A percentile compares a stretch with the other conserved stretches of the same genome.
Evolutionary conservation across 2,113 vertebrate species (phyloP).

Genomic region (Rhineura floridana): DNA sequence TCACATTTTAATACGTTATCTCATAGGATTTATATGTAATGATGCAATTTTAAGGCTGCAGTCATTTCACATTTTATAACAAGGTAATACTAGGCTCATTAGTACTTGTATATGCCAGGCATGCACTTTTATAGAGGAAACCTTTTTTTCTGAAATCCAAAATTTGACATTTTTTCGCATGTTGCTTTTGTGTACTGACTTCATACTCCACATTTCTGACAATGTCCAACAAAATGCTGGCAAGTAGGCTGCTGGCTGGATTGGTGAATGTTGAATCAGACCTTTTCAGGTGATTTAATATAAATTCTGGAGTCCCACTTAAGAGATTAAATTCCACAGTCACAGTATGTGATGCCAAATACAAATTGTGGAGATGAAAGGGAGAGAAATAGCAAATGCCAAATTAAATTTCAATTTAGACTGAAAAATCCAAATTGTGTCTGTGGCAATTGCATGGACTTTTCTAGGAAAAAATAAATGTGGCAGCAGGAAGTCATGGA

Average conservation of each 20-base stretch:
- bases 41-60: conserved; percentile 41
- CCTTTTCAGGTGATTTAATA: not conserved
- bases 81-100: conserved; percentile 46
- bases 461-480: not conserved
- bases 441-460: not conserved
- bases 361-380: not conserved
- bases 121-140: not conserved
- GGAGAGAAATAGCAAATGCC: not conserved
- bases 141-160: not conserved
- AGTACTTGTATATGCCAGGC: conserved; percentile 22
- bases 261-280: not conserved
- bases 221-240: not conserved
- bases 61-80: conserved; percentile 51
- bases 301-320: not conserved
- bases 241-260: not conserved
- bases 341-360: not conserved
- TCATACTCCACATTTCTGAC: not conserved
- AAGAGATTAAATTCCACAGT: not conserved
- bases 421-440: not conserved
- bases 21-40: conserved; percentile 44
- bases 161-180: not conserved
- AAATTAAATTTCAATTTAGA: not conserved
- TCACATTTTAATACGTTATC: conserved; percentile 39
- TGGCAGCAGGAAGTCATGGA: not conserved
- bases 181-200: not conserved